These are phyloP conservation scores for Linurgus olivaceus DNA, from an alignment of 2,797 vertebrate genomes.

Conservation along the genomic window DNA sequence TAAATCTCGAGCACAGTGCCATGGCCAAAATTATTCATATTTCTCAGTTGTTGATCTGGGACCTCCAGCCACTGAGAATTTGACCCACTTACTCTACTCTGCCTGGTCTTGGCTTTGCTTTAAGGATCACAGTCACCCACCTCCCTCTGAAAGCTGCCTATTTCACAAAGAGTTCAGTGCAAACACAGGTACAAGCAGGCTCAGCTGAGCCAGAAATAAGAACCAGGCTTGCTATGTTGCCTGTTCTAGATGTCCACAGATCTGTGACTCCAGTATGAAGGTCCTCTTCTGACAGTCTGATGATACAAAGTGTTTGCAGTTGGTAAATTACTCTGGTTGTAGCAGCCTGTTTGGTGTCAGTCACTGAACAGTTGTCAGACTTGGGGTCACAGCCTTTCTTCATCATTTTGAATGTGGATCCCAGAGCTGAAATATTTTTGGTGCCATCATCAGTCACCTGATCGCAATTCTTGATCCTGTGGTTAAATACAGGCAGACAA, in stretches of 20 bases:
- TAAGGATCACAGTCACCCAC: not conserved
- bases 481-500: conserved; percentile 30
- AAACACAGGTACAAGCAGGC: not conserved
- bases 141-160: not conserved
- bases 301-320: not conserved
- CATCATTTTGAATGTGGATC: not conserved
- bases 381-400: not conserved
- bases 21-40: not conserved
- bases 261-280: not conserved
- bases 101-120: not conserved
- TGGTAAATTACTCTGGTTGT: not conserved
- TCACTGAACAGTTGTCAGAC: not conserved
- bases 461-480: not conserved
- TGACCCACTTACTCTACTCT: not conserved
- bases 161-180: not conserved
- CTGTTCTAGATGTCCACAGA: not conserved
- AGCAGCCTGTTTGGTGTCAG: not conserved
- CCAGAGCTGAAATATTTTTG: not conserved
- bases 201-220: not conserved
- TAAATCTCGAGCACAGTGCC: not conserved
- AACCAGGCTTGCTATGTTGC: not conserved
- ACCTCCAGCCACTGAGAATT: not conserved
- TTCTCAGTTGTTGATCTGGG: not conserved
- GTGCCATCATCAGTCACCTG: not conserved
- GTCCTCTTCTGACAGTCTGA: not conserved